Percentiles rank a stretch among this genome's conserved stretches.
phyloP scores from a whole-genome alignment of 2,113 vertebrate species.

The Rhagologus leucostigma region DNA sequence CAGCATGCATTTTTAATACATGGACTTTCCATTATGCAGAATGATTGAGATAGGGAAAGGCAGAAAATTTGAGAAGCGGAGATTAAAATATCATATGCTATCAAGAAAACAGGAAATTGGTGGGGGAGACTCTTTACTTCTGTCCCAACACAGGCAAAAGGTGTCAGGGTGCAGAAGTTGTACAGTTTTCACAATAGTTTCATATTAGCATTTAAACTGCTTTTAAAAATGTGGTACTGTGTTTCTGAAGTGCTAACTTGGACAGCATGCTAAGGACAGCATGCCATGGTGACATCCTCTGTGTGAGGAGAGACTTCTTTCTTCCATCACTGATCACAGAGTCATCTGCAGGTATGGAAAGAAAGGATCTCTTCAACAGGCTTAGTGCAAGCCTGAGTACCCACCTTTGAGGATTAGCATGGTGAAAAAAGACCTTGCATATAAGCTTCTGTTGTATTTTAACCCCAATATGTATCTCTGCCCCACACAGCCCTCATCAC shows the following conservation, averaged over 20 bases:
- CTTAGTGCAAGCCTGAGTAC: not conserved
- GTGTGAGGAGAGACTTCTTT: not conserved
- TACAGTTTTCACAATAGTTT: not conserved
- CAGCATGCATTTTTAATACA: not conserved
- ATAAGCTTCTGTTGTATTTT: not conserved
- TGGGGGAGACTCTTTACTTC: not conserved
- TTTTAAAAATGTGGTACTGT: not conserved
- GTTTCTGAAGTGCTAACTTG: not conserved
- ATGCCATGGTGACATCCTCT: not conserved
- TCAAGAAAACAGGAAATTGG: not conserved
- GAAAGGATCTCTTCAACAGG: not conserved
- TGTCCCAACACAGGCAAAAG: not conserved
- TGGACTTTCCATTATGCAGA: not conserved
- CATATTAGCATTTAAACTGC: not conserved
- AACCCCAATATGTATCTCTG: not conserved
- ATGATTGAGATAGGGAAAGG: not conserved
- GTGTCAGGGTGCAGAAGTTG: not conserved
- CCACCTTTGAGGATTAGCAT: not conserved
- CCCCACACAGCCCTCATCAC: accelerated
- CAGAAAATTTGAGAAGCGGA: not conserved
- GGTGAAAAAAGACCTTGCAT: not conserved
- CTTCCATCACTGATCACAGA: not conserved
- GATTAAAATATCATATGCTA: not conserved
- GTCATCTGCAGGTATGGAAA: not conserved
- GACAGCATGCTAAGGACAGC: not conserved